Evolutionary conservation across 2,888 invertebrate genomes (phyloP).

Genomic region (Machimus atricapillus): DNA sequence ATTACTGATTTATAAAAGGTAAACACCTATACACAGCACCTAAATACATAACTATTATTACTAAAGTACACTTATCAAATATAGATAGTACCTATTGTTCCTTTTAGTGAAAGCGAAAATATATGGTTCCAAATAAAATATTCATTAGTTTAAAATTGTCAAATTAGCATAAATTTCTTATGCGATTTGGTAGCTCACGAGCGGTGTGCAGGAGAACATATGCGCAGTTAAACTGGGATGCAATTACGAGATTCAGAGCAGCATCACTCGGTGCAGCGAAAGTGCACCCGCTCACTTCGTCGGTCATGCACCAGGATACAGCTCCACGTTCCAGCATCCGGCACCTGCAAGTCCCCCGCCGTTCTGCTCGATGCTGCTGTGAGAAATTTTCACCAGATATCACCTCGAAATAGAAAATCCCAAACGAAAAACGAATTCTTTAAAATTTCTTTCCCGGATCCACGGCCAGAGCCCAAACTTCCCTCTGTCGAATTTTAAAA

Average conservation of each 20-base stretch:
- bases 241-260: not conserved
- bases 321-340: not conserved
- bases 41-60: too few relatives aligned
- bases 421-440: not conserved
- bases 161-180: not conserved
- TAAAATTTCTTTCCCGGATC: not conserved
- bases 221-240: not conserved
- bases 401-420: not conserved
- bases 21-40: too few relatives aligned
- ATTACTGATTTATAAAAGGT: too few relatives aligned
- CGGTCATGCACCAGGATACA: not conserved
- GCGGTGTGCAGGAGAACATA: not conserved
- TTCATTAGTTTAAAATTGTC: not conserved
- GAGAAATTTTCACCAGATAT: not conserved
- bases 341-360: not conserved
- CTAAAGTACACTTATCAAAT: too few relatives aligned
- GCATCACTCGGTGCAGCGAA: not conserved
- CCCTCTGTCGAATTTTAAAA: constrained; percentile 44
- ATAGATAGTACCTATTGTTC: too few relatives aligned
- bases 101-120: not conserved
- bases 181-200: not conserved
- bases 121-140: not conserved
- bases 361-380: not conserved
- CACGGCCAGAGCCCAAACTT: not conserved
- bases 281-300: not conserved